phyloP scores from a whole-genome alignment of 2,797 vertebrate genomes.

The Anguilla anguilla region DNA sequence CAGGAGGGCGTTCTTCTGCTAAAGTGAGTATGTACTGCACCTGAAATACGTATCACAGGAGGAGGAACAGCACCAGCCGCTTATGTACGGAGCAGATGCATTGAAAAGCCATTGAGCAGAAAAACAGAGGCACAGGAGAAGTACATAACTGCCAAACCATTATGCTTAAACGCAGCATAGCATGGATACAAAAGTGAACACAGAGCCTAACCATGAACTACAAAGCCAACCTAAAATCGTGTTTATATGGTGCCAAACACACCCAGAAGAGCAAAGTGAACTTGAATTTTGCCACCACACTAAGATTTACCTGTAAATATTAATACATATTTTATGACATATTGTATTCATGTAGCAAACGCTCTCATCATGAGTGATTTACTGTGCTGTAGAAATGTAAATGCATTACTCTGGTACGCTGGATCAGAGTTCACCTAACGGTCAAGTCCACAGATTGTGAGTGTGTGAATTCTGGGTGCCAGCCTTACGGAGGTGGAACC shows the following conservation, averaged over 20 bases:
- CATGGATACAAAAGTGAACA: not conserved
- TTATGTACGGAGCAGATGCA: not conserved
- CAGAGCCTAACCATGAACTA: not conserved
- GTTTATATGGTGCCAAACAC: not conserved
- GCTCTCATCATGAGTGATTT: not conserved
- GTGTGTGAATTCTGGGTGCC: not conserved
- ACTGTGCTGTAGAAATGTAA: not conserved
- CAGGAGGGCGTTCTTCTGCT: not conserved
- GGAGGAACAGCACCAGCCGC: not conserved
- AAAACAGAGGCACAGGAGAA: not conserved
- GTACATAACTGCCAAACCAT: not conserved
- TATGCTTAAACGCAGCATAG: not conserved
- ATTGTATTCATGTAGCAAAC: not conserved
- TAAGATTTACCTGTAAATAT: not conserved
- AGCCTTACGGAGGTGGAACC: not conserved
- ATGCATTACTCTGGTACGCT: not conserved
- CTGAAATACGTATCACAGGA: not conserved
- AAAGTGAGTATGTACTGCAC: not conserved
- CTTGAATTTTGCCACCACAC: not conserved
- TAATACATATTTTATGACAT: not conserved
- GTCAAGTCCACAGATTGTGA: conserved; percentile 1
- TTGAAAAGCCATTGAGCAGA: not conserved
- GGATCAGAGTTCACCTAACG: not conserved
- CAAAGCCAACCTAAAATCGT: not conserved
- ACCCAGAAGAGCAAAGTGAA: not conserved